Percentiles rank a stretch among this genome's conserved stretches.
Conservation (phyloP, 2,797 vertebrate species). For the Nothura maculosa region DNA sequence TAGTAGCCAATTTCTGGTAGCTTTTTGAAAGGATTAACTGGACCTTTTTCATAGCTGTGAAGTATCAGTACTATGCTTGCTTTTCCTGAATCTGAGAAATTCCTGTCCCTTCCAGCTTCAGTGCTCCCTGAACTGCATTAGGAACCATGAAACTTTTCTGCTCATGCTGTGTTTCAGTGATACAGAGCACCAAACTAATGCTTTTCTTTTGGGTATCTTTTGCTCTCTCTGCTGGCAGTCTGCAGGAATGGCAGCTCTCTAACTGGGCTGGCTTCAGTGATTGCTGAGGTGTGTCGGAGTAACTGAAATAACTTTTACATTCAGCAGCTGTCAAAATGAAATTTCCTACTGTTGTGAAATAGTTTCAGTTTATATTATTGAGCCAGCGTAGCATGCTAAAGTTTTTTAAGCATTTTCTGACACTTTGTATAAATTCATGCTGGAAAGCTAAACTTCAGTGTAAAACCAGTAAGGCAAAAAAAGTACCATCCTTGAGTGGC, state of each 20-base stretch:
- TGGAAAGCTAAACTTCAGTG: background rate
- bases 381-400: fast-evolving
- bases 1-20: background rate
- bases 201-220: background rate
- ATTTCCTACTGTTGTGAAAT: background rate
- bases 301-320: background rate
- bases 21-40: background rate
- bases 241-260: background rate
- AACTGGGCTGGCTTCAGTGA: background rate
- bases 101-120: background rate
- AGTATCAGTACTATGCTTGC: background rate
- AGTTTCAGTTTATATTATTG: background rate
- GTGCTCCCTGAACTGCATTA: fast-evolving
- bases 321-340: background rate
- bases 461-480: background rate
- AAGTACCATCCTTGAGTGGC: background rate
- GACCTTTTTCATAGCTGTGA: background rate
- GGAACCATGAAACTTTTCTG: background rate
- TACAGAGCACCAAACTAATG: fast-evolving
- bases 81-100: background rate
- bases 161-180: background rate
- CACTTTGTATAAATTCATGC: background rate
- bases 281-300: fast-evolving
- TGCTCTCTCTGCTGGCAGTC: conserved; percentile 63
- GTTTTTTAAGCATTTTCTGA: background rate